Evolutionary conservation across 2,113 vertebrate genomes (phyloP).

Genomic region (Corythornis madagascariensis): DNA sequence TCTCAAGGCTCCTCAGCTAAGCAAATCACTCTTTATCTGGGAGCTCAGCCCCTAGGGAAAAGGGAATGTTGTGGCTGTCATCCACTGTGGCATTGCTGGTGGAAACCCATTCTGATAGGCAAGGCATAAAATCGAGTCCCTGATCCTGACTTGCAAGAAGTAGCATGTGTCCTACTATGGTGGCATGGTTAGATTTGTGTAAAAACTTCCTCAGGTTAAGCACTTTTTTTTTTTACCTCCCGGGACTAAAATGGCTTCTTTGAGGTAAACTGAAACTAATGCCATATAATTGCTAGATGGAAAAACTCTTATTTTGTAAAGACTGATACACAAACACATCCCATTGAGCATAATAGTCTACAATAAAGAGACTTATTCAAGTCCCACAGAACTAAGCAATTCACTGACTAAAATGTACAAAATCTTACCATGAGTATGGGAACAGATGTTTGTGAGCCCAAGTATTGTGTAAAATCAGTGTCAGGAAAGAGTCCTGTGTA

Average conservation of each 20-base stretch:
- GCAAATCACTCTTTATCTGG: not conserved
- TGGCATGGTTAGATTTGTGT: not conserved
- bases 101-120: not conserved
- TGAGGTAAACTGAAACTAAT: not conserved
- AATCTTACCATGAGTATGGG: not conserved
- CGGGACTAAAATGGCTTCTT: not conserved
- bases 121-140: not conserved
- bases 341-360: not conserved
- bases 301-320: not conserved
- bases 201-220: not conserved
- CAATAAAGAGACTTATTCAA: not conserved
- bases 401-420: not conserved
- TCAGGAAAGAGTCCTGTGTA: not conserved
- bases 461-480: not conserved
- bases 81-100: not conserved
- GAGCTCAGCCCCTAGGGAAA: not conserved
- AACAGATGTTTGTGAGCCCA: not conserved
- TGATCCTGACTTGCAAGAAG: not conserved
- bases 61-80: accelerated
- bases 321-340: not conserved
- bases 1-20: not conserved
- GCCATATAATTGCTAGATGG: not conserved
- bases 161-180: not conserved
- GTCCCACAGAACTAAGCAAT: not conserved
- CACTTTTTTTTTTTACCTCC: accelerated